Conservation (phyloP, 2,797 vertebrate species). For the Tragopan temminckii region DNA sequence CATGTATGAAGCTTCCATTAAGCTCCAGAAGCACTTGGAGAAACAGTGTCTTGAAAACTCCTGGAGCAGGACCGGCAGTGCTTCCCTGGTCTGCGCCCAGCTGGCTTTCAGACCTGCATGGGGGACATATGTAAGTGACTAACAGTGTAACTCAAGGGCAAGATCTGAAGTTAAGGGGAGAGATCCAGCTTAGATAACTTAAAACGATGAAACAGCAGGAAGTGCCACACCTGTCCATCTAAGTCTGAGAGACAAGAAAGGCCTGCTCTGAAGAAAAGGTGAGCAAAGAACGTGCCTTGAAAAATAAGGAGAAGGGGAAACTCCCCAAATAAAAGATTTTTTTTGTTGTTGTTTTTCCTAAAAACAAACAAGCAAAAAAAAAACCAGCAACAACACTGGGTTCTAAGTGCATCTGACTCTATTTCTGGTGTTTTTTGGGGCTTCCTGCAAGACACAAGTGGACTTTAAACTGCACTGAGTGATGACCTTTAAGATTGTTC, state of each 20-base stretch:
- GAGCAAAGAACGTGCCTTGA: background rate
- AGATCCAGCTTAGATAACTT: background rate
- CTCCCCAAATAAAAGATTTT: no score
- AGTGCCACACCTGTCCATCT: slow-evolving; percentile 18
- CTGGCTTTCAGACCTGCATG: background rate
- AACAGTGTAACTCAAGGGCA: background rate
- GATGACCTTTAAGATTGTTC: background rate
- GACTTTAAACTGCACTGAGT: background rate
- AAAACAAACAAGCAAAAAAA: background rate
- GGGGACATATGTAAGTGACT: background rate
- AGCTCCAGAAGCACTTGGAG: background rate
- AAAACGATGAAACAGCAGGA: slow-evolving; percentile 27
- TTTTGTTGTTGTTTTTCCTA: no score
- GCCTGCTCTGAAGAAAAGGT: slow-evolving; percentile 20
- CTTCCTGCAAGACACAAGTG: background rate
- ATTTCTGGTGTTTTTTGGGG: background rate
- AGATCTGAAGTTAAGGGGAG: background rate
- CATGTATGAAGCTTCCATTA: background rate
- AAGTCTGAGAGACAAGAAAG: slow-evolving; percentile 19
- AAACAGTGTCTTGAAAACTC: background rate
- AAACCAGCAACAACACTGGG: background rate
- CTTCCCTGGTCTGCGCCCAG: background rate
- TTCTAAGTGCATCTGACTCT: background rate
- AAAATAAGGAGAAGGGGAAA: background rate
- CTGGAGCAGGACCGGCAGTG: background rate